Evolutionary conservation across 2,797 vertebrate genomes (phyloP).

Genomic region (Halcyon leucocephala): DNA sequence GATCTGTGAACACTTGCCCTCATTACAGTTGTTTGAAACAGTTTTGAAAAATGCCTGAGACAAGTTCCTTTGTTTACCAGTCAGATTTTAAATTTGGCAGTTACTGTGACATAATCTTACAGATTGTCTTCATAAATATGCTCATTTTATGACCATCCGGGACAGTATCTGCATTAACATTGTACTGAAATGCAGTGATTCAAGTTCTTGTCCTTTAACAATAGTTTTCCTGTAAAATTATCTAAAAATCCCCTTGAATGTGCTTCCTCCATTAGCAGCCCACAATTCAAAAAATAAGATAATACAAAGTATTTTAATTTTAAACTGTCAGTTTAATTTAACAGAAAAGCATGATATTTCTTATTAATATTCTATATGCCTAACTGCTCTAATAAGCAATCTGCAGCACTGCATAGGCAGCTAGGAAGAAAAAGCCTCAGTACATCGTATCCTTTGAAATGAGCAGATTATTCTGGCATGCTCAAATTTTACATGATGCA

Average conservation of each 20-base stretch:
- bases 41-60: conserved; percentile 5
- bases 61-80: conserved; percentile 49
- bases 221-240: conserved; percentile 47
- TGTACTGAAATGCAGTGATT: conserved; percentile 46
- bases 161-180: conserved; percentile 38
- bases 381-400: conserved; percentile 60
- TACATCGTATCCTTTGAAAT: conserved; percentile 4
- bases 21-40: background rate
- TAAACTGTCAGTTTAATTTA: conserved; percentile 46
- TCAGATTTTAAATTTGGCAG: conserved; percentile 60
- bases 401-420: conserved; percentile 33
- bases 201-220: conserved; percentile 33
- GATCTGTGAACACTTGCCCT: background rate
- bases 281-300: conserved; percentile 21
- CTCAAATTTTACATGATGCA: conserved; percentile 29
- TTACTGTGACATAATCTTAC: conserved; percentile 8
- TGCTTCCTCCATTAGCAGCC: conserved; percentile 37
- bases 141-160: conserved; percentile 17
- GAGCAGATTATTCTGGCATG: conserved; percentile 22
- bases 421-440: background rate
- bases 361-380: conserved; percentile 62
- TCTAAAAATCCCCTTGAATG: conserved; percentile 55
- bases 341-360: conserved; percentile 10
- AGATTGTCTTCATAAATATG: conserved; percentile 41
- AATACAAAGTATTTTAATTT: conserved; percentile 41